A percentile compares a stretch with the other conserved stretches of the same genome.
Conservation (phyloP, 2,797 vertebrate species). For the Threskiornis aethiopicus region DNA sequence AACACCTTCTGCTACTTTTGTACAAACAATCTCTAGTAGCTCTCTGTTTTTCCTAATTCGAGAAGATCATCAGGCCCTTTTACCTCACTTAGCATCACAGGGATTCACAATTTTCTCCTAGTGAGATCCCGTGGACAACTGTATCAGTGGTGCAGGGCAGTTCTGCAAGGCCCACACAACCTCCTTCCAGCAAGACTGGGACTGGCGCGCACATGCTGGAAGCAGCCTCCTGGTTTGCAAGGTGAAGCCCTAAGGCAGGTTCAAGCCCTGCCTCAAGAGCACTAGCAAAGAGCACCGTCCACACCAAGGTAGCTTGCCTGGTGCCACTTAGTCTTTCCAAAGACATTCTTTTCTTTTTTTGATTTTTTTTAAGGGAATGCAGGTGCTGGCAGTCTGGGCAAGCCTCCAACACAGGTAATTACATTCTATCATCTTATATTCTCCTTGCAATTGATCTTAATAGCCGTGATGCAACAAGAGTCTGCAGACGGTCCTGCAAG, state of each 20-base stretch:
- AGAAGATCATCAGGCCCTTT: not conserved
- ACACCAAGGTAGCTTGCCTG: not conserved
- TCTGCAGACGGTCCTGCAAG: not conserved
- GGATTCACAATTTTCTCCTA: not conserved
- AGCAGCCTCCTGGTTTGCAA: not conserved
- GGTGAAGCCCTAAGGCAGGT: not conserved
- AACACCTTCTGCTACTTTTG: not conserved
- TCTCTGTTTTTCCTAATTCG: not conserved
- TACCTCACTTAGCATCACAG: not conserved
- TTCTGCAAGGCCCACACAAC: not conserved
- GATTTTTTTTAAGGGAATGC: not conserved
- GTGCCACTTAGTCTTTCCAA: not conserved
- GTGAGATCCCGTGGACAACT: not conserved
- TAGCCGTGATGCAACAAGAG: not conserved
- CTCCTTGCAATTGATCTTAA: constrained; percentile 1
- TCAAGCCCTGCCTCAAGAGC: not conserved
- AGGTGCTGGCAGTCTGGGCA: not conserved
- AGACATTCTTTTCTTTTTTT: not conserved
- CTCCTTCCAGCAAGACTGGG: not conserved
- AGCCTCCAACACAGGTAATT: not conserved
- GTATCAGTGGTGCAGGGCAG: accelerated
- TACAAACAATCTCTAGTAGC: not conserved
- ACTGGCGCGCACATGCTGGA: not conserved
- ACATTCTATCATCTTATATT: not conserved
- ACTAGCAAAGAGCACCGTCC: not conserved